A percentile compares a stretch with the other conserved stretches of the same genome.
Evolutionary conservation across 2,888 invertebrate genomes (phyloP).

Genomic region (Tetrapedia diversipes): DNA sequence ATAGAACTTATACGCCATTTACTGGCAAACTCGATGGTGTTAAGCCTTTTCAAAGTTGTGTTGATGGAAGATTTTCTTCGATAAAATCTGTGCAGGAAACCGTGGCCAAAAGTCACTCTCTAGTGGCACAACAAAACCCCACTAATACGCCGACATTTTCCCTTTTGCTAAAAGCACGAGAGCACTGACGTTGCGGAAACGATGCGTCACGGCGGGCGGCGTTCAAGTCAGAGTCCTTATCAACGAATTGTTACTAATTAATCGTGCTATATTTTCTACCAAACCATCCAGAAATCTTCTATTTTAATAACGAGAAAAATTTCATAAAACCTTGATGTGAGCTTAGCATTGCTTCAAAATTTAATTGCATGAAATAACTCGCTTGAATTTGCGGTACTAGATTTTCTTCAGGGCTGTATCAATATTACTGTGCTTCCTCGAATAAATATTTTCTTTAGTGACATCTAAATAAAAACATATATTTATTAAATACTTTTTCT

Average conservation of each 20-base stretch:
- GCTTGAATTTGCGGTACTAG: slow-evolving; percentile 55
- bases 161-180: slow-evolving; percentile 75
- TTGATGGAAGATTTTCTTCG: slow-evolving; percentile 40
- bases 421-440: background rate
- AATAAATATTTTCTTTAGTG: slow-evolving; percentile 9
- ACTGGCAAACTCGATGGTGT: slow-evolving; percentile 49
- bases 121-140: slow-evolving; percentile 79
- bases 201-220: slow-evolving; percentile 68
- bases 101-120: slow-evolving; percentile 74
- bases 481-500: background rate
- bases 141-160: slow-evolving; percentile 86
- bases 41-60: slow-evolving; percentile 32
- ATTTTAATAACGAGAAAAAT: slow-evolving; percentile 36
- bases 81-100: slow-evolving; percentile 44
- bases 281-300: slow-evolving; percentile 2
- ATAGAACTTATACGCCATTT: slow-evolving; percentile 43
- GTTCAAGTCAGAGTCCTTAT: slow-evolving; percentile 56
- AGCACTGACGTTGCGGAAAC: slow-evolving; percentile 74
- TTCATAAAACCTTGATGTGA: background rate
- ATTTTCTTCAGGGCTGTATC: slow-evolving; percentile 49
- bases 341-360: slow-evolving; percentile 9
- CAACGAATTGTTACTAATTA: slow-evolving; percentile 5
- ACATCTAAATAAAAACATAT: slow-evolving; percentile 12
- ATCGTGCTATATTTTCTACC: background rate
- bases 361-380: slow-evolving; percentile 52